Conservation (phyloP, 2,888 invertebrate species). For the Oeneis ivallda region DNA sequence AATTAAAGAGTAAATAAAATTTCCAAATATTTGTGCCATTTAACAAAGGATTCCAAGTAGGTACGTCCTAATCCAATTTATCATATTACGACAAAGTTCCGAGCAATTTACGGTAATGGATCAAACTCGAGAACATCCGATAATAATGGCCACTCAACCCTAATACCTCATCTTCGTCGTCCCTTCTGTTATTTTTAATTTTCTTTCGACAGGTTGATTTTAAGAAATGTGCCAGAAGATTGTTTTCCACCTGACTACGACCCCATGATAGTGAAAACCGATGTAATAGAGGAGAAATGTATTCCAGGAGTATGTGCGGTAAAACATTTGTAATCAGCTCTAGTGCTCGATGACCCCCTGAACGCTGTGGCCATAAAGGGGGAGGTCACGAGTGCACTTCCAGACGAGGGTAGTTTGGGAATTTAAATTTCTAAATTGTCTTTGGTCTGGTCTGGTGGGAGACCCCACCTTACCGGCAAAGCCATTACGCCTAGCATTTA, state of each 20-base stretch:
- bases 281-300: constrained; percentile 42
- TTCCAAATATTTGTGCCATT: no score
- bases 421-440: no score
- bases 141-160: background rate
- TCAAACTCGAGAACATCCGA: background rate
- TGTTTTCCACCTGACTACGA: constrained; percentile 53
- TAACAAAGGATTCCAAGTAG: no score
- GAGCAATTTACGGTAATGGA: background rate
- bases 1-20: no score
- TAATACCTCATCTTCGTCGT: background rate
- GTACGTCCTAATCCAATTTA: no score
- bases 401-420: no score
- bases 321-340: background rate
- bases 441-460: no score
- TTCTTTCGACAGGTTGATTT: constrained; percentile 54
- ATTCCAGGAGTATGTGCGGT: constrained; percentile 47
- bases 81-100: background rate
- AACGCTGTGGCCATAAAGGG: no score
- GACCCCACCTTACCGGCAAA: no score
- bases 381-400: no score
- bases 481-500: no score
- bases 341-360: background rate
- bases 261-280: constrained; percentile 50
- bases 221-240: constrained; percentile 58
- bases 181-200: background rate